Conservation (phyloP, 2,888 invertebrate species). For the Oscheius sp. region DNA sequence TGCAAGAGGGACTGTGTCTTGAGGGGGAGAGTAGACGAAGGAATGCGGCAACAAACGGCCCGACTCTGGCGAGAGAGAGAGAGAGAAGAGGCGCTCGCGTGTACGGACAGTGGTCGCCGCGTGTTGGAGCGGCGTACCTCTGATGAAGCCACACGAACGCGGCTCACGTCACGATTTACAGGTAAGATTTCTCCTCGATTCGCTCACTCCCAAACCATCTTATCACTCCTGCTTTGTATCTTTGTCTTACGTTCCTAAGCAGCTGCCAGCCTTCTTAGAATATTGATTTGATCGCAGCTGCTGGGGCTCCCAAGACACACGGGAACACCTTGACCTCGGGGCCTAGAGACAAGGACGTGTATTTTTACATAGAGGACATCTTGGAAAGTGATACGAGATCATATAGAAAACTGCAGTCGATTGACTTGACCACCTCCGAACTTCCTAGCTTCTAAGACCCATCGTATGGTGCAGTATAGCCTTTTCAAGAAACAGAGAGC, state of each 20-base stretch:
- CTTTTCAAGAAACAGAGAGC: too few relatives aligned
- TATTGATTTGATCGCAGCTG: conserved; percentile 33
- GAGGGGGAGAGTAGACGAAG: neutral
- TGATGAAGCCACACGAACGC: conserved; percentile 30
- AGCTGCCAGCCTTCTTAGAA: conserved; percentile 8
- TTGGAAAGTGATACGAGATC: neutral
- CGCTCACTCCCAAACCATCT: neutral
- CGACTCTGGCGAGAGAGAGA: conserved; percentile 1
- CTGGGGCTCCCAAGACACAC: neutral
- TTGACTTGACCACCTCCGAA: too few relatives aligned
- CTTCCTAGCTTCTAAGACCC: too few relatives aligned
- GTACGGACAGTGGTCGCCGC: conserved; percentile 30
- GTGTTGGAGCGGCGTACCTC: conserved; percentile 1
- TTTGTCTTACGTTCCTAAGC: neutral
- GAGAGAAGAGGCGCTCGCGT: conserved; percentile 15
- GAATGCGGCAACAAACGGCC: conserved; percentile 8
- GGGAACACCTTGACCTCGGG: conserved; percentile 33
- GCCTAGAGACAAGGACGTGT: neutral
- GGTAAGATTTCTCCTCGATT: conserved; percentile 2
- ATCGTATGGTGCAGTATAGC: too few relatives aligned
- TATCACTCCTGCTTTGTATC: neutral
- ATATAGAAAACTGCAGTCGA: too few relatives aligned
- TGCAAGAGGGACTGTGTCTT: neutral
- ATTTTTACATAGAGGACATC: neutral
- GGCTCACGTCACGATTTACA: conserved; percentile 13